Percentiles rank a stretch among this genome's conserved stretches.
Evolutionary conservation across 2,113 vertebrate genomes (phyloP).

Genomic region (Bagarius yarrelli): DNA sequence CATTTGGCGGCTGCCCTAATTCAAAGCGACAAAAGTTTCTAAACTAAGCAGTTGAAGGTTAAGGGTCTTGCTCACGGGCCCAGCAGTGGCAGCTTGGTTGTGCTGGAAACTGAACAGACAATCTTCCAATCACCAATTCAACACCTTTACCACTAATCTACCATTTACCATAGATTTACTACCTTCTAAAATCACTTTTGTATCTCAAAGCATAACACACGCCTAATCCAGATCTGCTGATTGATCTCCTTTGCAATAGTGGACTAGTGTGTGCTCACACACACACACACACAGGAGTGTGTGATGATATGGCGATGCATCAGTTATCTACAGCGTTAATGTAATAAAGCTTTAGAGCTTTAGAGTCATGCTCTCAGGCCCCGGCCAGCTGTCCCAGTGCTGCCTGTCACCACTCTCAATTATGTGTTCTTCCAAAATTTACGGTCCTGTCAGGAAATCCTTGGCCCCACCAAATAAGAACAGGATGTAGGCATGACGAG

Average conservation of each 20-base stretch:
- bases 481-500: slow-evolving; percentile 43
- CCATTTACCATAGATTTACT: too few species aligned
- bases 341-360: slow-evolving; percentile 52
- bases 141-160: too few species aligned
- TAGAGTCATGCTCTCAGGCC: slow-evolving; percentile 44
- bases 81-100: too few species aligned
- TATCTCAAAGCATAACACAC: background rate
- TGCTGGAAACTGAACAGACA: too few species aligned
- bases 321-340: slow-evolving; percentile 41
- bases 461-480: slow-evolving; percentile 56
- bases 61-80: too few species aligned
- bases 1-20: too few species aligned
- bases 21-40: too few species aligned
- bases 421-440: slow-evolving; percentile 57
- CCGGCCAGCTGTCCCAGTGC: slow-evolving; percentile 37
- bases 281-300: background rate
- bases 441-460: slow-evolving; percentile 58
- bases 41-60: too few species aligned
- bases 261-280: slow-evolving; percentile 15
- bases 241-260: background rate
- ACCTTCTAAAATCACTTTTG: too few species aligned
- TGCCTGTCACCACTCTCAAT: slow-evolving; percentile 56
- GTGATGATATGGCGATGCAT: slow-evolving; percentile 31
- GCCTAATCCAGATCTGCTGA: background rate
- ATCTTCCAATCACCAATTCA: too few species aligned